Percentiles rank a stretch among this genome's conserved stretches.
These are phyloP conservation scores for Capra hircus DNA, from an alignment of 2,113 vertebrate species.

Conservation along the genomic window DNA sequence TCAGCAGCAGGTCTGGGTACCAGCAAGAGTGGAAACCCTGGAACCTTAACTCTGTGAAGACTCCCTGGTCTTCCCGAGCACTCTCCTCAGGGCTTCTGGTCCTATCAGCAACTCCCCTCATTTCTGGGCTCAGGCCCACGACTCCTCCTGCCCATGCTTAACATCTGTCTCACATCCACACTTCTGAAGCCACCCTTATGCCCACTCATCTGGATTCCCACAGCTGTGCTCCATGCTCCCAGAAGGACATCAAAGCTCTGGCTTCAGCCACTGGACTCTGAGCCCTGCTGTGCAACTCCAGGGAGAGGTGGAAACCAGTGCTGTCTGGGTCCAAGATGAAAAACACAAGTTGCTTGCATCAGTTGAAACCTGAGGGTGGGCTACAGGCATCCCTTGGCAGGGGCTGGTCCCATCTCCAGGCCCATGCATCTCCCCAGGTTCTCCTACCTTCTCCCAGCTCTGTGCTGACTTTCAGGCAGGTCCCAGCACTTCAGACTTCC, in stretches of 20 bases:
- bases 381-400: accelerated
- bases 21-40: background rate
- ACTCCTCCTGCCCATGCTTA: too few species aligned
- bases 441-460: background rate
- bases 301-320: background rate
- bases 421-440: background rate
- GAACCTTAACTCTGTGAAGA: background rate
- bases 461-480: background rate
- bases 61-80: background rate
- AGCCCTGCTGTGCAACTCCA: background rate
- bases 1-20: background rate
- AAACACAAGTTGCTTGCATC: background rate
- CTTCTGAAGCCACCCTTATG: background rate
- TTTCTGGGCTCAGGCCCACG: background rate
- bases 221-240: accelerated
- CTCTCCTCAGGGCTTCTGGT: background rate
- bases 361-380: background rate
- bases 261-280: background rate
- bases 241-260: background rate
- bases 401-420: too few species aligned
- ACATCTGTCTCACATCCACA: background rate
- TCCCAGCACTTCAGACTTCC: background rate
- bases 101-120: background rate
- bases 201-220: background rate
- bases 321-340: background rate